Base-by-base conservation (phyloP, 2,888 invertebrate genomes). In the Ophion obscuratus region DNA sequence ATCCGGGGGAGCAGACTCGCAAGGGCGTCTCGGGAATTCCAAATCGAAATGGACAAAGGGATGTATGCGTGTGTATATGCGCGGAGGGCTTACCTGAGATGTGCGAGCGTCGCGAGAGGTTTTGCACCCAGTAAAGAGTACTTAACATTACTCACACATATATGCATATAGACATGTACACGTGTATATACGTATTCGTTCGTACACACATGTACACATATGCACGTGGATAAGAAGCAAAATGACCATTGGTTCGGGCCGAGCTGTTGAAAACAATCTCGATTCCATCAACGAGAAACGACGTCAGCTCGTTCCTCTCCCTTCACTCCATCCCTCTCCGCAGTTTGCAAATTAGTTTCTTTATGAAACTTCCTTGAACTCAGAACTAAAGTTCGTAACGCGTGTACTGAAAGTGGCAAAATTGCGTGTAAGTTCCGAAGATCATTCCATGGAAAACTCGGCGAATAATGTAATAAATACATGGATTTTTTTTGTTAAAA, bases 1-100 rank as follows among this genome's bases (percentile, higher is more conserved):
- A 79, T 67, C 40, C 64, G 57, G 68, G 73, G 81, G 80, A 17
- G 53, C 53, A 88, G 82, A 53, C 57, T 68, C 73, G 80, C 53
- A 53, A 80, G 81, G 71, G 77, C 71, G 86, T 90, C 90, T 92
- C 88, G 88, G 89, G 89, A 91, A 91, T 91, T 90, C 83, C 89
- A 92, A 92, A 91, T 92, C 90, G 88, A 91, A 92, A 90, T 91
- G 91, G 91, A 91, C 91, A 92, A 92, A 91, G 90, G 89, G 89
- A 89, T 89, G 88, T 90, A 88, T 86, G 76, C 62, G 73, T 36
- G 66, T 62, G 87, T 84, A 71, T 79, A 44, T 57, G 11, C 10
- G 61, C 40, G 36, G 27, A 61, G 71, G 20, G 36, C 36, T 77
- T 27, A 10, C 77, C n/a, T 59, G 88, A 89, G 88, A 86, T 84